Evolutionary conservation across 2,797 vertebrate genomes (phyloP).

Genomic region (Gambelia wislizenii): DNA sequence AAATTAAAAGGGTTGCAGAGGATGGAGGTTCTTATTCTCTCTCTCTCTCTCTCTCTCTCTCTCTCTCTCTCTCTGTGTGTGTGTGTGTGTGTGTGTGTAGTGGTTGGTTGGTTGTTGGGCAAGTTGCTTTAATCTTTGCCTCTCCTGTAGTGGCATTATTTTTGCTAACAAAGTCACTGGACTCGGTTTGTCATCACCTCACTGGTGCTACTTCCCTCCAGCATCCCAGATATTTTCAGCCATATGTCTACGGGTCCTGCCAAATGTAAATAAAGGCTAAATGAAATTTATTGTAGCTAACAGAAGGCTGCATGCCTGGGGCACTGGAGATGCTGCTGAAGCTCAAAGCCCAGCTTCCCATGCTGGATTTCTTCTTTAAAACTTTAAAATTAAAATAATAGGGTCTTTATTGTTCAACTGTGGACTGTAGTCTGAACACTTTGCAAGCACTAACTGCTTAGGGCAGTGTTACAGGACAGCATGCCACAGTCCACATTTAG

Average conservation of each 20-base stretch:
- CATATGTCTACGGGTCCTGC: slow-evolving; percentile 14
- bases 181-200: not conserved
- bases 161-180: not conserved
- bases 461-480: not conserved
- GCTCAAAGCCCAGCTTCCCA: not conserved
- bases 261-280: slow-evolving; percentile 38
- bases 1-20: not conserved
- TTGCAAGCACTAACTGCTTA: slow-evolving; percentile 7
- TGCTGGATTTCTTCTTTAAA: not conserved
- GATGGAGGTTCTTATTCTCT: not conserved
- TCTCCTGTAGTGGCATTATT: not conserved
- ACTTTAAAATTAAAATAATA: not conserved
- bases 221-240: slow-evolving; percentile 20
- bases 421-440: slow-evolving; percentile 1
- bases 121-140: not conserved
- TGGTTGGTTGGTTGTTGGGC: not conserved
- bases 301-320: slow-evolving; percentile 21
- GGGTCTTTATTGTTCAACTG: not conserved
- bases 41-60: no score
- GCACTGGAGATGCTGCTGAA: not conserved
- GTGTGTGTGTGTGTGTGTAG: not conserved
- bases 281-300: slow-evolving; percentile 23
- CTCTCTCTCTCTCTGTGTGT: no score
- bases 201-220: not conserved
- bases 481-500: not conserved